Conservation (phyloP, 2,797 vertebrate genomes). For the Poecilia wingei region DNA sequence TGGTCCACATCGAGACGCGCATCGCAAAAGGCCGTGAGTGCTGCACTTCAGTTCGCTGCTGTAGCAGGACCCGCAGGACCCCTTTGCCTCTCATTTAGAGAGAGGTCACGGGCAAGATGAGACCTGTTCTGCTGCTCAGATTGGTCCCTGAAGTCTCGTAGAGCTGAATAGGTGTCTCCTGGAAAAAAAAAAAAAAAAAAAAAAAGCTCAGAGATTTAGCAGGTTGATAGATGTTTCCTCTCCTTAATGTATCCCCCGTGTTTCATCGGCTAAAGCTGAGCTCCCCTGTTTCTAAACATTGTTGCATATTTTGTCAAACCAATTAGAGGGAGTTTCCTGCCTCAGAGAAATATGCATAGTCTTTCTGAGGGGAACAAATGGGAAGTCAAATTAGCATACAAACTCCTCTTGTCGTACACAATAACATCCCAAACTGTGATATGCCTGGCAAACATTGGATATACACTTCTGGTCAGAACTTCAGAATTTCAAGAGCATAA, state of each 20-base stretch:
- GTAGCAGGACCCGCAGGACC: conserved; percentile 65
- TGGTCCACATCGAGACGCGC: conserved; percentile 94
- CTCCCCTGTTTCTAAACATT: conserved; percentile 48
- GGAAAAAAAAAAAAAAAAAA: conserved; percentile 54
- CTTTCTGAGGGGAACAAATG: conserved; percentile 44
- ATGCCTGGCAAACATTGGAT: conserved; percentile 5
- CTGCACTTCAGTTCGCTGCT: conserved; percentile 44
- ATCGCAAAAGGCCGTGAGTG: conserved; percentile 92
- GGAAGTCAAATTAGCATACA: conserved; percentile 50
- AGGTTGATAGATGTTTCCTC: conserved; percentile 70
- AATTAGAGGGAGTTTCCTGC: conserved; percentile 57
- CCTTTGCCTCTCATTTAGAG: conserved; percentile 73
- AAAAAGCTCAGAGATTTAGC: conserved; percentile 60
- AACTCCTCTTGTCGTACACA: conserved; percentile 33
- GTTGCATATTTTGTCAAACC: conserved; percentile 54
- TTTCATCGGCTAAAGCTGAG: conserved; percentile 53
- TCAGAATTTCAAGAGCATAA: not conserved
- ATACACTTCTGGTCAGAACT: not conserved
- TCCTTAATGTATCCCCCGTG: conserved; percentile 69
- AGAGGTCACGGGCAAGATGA: conserved; percentile 74
- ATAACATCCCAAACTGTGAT: conserved; percentile 23
- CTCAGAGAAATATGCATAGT: conserved; percentile 33
- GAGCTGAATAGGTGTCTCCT: conserved; percentile 70
- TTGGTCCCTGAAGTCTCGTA: conserved; percentile 72
- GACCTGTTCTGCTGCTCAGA: conserved; percentile 64